Percentiles rank a stretch among this genome's conserved stretches.
Conservation (phyloP, 1,140 invertebrate genomes). For the Dreissena rostriformis region DNA sequence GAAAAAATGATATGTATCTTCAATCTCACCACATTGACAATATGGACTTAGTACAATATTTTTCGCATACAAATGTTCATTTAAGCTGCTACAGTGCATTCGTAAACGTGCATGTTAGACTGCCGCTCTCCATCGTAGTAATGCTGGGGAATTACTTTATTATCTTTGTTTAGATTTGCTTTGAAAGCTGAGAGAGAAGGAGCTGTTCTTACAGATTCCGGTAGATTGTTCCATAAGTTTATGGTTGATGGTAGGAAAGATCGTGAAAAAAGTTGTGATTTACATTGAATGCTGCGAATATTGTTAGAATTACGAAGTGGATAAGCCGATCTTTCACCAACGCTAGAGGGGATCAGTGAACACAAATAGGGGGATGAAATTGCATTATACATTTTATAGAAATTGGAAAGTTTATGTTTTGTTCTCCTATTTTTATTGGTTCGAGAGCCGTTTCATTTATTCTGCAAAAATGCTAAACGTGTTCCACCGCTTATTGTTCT, state of each 20-base stretch:
- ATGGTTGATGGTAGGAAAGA: background rate
- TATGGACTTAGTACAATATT: slow-evolving; percentile 4
- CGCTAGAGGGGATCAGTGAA: background rate
- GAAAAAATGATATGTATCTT: slow-evolving; percentile 34
- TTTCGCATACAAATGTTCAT: background rate
- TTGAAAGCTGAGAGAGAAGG: background rate
- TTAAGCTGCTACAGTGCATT: too few species aligned
- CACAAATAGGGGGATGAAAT: background rate
- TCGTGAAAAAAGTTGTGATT: slow-evolving; percentile 15
- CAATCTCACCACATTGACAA: slow-evolving; percentile 20
- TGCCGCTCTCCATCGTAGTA: slow-evolving; percentile 14
- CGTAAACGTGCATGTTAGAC: background rate
- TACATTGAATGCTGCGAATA: background rate
- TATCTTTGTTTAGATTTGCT: slow-evolving; percentile 15
- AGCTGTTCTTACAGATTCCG: background rate
- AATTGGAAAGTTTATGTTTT: slow-evolving; percentile 32
- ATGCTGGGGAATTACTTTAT: too few species aligned
- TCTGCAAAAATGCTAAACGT: background rate
- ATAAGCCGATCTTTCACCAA: slow-evolving; percentile 6
- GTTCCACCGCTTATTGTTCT: slow-evolving; percentile 40
- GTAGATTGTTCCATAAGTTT: background rate
- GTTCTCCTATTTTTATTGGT: slow-evolving; percentile 12
- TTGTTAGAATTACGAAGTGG: background rate
- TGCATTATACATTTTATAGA: slow-evolving; percentile 38
- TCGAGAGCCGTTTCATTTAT: slow-evolving; percentile 13